phyloP scores from a whole-genome alignment of 2,888 invertebrate genomes.

The Xestia xanthographa region DNA sequence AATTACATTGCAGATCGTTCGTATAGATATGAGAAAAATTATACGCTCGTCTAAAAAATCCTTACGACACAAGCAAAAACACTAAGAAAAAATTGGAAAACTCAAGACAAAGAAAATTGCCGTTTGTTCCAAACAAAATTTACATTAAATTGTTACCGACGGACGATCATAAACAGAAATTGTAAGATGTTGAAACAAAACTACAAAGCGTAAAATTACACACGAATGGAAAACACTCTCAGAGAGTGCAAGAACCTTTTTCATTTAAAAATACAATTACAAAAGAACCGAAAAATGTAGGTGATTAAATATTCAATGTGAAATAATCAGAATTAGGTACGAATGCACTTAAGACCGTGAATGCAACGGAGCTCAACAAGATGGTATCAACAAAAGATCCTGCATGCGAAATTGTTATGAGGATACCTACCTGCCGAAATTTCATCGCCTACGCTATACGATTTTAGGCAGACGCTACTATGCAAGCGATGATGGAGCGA shows the following conservation, averaged over 20 bases:
- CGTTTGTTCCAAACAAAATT: slow-evolving; percentile 56
- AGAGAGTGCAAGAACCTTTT: slow-evolving; percentile 41
- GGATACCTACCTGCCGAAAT: slow-evolving; percentile 87
- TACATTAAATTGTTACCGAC: slow-evolving; percentile 64
- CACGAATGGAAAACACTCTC: slow-evolving; percentile 43
- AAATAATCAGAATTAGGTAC: slow-evolving; percentile 37
- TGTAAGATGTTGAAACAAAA: slow-evolving; percentile 63
- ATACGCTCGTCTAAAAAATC: slow-evolving; percentile 28
- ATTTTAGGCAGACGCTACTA: slow-evolving; percentile 54
- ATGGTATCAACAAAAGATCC: slow-evolving; percentile 78
- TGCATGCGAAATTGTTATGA: slow-evolving; percentile 77
- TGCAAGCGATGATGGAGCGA: slow-evolving; percentile 64
- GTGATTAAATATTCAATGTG: slow-evolving; percentile 25
- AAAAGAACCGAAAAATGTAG: slow-evolving; percentile 19
- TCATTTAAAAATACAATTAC: slow-evolving; percentile 37
- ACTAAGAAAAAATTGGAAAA: slow-evolving; percentile 45
- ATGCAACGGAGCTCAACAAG: slow-evolving; percentile 65
- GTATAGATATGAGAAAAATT: slow-evolving; percentile 52
- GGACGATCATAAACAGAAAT: slow-evolving; percentile 47
- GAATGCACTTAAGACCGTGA: slow-evolving; percentile 48
- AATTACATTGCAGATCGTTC: slow-evolving; percentile 42
- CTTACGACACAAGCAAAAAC: slow-evolving; percentile 38
- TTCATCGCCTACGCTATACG: slow-evolving; percentile 83
- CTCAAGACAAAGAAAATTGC: slow-evolving; percentile 65
- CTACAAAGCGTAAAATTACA: slow-evolving; percentile 63